A percentile compares a stretch with the other conserved stretches of the same genome.
These are phyloP conservation scores for Capra hircus DNA, from an alignment of 2,113 vertebrate species.

Conservation along the genomic window DNA sequence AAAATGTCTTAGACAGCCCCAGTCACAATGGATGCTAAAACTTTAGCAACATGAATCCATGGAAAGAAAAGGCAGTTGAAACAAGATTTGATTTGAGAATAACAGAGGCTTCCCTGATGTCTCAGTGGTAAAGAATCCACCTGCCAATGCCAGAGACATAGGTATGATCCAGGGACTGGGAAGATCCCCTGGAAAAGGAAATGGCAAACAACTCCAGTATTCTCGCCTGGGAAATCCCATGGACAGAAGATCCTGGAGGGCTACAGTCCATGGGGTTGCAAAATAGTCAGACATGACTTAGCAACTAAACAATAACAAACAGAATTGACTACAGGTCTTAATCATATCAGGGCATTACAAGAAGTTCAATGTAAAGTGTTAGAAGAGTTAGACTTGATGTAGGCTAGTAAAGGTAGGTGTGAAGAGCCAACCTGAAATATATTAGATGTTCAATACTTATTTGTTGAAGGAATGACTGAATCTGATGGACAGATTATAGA, in stretches of 20 bases:
- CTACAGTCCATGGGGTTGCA: neutral
- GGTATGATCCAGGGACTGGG: neutral
- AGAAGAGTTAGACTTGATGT: neutral
- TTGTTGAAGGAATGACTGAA: neutral
- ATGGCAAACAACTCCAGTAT: neutral
- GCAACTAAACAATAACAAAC: neutral
- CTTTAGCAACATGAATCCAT: neutral
- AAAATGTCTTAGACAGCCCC: neutral
- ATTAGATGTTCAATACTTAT: neutral
- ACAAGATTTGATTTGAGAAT: neutral
- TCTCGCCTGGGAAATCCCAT: neutral
- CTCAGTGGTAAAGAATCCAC: neutral
- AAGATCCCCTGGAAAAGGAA: neutral
- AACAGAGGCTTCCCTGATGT: neutral
- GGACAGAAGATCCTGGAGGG: neutral
- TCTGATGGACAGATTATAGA: neutral
- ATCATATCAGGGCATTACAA: neutral
- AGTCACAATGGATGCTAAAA: neutral
- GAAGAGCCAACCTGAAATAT: neutral
- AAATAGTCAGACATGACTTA: neutral
- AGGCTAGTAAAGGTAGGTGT: neutral
- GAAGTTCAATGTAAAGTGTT: neutral
- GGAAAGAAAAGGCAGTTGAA: neutral
- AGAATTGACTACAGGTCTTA: neutral
- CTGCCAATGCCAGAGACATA: neutral